Conservation (phyloP, 2,113 vertebrate species). For the Phylloscopus trochilus region DNA sequence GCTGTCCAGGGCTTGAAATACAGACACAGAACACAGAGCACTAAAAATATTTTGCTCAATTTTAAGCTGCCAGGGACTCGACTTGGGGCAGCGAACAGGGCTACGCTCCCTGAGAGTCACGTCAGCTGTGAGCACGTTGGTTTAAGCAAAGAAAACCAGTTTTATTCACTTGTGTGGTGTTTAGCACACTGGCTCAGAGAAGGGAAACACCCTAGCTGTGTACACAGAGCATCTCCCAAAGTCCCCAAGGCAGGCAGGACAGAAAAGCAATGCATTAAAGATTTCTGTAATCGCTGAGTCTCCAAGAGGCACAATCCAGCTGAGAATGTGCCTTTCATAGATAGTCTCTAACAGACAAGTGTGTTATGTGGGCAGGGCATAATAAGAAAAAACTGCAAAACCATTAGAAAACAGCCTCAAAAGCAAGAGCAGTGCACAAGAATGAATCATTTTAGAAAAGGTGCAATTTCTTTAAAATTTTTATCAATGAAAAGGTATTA, state of each 20-base stretch:
- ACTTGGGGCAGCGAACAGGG: background rate
- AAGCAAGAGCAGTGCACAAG: background rate
- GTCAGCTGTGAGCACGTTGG: background rate
- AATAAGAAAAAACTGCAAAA: background rate
- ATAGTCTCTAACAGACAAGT: background rate
- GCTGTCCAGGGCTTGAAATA: background rate
- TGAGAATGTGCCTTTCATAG: background rate
- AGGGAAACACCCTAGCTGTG: background rate
- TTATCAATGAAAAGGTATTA: background rate
- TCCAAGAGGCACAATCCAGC: background rate
- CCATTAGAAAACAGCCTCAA: background rate
- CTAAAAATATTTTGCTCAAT: background rate
- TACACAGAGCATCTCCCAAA: background rate
- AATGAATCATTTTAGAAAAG: background rate
- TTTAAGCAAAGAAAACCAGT: background rate
- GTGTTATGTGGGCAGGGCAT: background rate
- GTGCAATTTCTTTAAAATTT: too few species aligned
- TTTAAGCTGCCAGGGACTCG: background rate
- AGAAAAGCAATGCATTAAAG: background rate
- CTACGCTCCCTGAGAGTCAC: accelerated
- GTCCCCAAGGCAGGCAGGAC: background rate
- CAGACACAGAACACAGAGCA: background rate
- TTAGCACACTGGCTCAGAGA: background rate
- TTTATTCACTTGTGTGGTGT: background rate
- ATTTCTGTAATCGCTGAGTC: background rate